Conservation (phyloP, 2,888 invertebrate genomes). For the Dicyrtoma fusca region DNA sequence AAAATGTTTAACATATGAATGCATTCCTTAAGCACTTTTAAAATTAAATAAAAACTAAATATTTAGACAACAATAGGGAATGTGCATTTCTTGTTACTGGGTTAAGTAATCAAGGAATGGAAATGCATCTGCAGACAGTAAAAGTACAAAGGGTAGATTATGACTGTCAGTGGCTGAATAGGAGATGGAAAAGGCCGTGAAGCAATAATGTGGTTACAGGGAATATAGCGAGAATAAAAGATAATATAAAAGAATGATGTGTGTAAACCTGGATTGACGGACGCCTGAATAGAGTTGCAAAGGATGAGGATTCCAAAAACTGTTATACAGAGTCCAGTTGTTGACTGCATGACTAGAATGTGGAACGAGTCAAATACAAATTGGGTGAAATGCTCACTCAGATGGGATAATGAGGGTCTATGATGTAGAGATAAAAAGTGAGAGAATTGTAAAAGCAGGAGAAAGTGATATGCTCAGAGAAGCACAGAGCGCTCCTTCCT, state of each 20-base stretch:
- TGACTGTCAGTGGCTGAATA: too few relatives aligned
- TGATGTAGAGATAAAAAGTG: neutral
- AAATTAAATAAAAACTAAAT: too few relatives aligned
- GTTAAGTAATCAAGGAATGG: too few relatives aligned
- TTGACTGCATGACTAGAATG: conserved; percentile 33
- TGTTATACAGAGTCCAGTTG: conserved; percentile 8
- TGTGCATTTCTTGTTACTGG: too few relatives aligned
- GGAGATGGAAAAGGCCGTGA: neutral
- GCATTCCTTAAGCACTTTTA: too few relatives aligned
- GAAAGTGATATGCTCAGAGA: conserved; percentile 25
- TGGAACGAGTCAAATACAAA: conserved; percentile 25
- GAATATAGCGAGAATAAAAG: neutral
- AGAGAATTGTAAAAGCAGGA: conserved; percentile 15
- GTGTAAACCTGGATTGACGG: conserved; percentile 30
- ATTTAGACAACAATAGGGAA: too few relatives aligned
- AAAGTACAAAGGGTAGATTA: neutral
- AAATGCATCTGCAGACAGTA: too few relatives aligned
- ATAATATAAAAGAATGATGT: conserved; percentile 5
- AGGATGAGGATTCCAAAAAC: conserved; percentile 30
- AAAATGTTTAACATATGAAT: too few relatives aligned
- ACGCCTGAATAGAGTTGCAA: conserved; percentile 17
- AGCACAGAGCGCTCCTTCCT: neutral
- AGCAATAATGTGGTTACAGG: neutral
- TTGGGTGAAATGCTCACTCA: conserved; percentile 1
- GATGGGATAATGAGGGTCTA: conserved; percentile 4